These are phyloP conservation scores for Stomorhina lunata DNA, from an alignment of 2,888 invertebrate species.

Conservation along the genomic window DNA sequence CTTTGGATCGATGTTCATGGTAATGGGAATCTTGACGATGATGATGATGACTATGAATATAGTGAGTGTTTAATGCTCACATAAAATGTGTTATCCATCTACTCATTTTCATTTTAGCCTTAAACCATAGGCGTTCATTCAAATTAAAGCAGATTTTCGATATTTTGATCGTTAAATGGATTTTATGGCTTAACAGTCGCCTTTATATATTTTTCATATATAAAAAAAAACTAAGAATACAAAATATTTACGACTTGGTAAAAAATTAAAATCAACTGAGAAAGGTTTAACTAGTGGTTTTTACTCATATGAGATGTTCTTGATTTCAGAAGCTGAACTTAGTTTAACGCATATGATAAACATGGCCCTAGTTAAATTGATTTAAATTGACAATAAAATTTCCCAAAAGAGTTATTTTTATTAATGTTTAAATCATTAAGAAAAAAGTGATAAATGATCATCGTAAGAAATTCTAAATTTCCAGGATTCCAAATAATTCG, in stretches of 20 bases:
- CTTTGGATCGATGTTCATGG: conserved; percentile 16
- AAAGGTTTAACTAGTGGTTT: not conserved
- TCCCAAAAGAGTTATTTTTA: conserved; percentile 36
- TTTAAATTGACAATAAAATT: conserved; percentile 57
- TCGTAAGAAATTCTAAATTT: not conserved
- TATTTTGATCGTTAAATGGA: conserved; percentile 54
- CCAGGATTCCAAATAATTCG: not conserved
- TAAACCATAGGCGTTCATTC: conserved; percentile 26
- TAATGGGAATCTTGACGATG: not conserved
- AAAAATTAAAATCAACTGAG: conserved; percentile 1
- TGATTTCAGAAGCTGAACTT: conserved; percentile 65
- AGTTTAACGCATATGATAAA: conserved; percentile 64
- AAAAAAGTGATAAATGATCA: conserved; percentile 27
- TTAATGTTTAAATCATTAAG: conserved; percentile 20
- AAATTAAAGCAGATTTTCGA: conserved; percentile 52
- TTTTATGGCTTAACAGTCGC: conserved; percentile 63
- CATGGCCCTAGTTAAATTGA: conserved; percentile 49
- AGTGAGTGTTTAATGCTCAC: conserved; percentile 38
- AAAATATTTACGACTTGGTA: not conserved
- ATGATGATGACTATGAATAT: not conserved
- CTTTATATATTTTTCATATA: conserved; percentile 45
- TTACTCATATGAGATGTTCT: conserved; percentile 6
- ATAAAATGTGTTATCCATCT: conserved; percentile 51
- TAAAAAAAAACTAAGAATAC: too few relatives aligned
- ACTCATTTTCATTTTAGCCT: conserved; percentile 10